Conservation (phyloP, 53 echinoderm and acorn worm genomes). For the Arbacia lixula region DNA sequence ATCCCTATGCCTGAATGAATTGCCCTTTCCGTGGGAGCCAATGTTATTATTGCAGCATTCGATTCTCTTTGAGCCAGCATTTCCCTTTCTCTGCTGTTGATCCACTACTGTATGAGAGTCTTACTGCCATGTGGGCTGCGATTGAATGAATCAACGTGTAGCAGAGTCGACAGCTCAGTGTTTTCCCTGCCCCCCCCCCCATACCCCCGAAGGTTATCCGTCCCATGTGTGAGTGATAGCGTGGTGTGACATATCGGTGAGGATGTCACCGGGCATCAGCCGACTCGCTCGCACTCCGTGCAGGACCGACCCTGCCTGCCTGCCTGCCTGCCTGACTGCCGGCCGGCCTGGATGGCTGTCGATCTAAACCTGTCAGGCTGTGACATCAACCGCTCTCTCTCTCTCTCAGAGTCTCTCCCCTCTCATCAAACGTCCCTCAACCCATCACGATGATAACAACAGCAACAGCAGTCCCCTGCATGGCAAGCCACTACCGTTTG, state of each 20-base stretch:
- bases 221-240: constrained; percentile 15
- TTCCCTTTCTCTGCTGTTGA: too few relatives aligned
- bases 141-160: too few relatives aligned
- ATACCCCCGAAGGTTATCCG: too few relatives aligned
- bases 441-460: constrained; percentile 37
- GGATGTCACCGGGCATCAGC: constrained; percentile 4
- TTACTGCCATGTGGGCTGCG: too few relatives aligned
- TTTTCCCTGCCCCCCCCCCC: too few relatives aligned
- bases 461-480: constrained; percentile 15
- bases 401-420: neutral
- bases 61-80: too few relatives aligned
- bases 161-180: too few relatives aligned
- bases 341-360: constrained; percentile 15
- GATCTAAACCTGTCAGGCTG: constrained; percentile 4
- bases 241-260: constrained; percentile 15
- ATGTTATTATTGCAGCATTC: too few relatives aligned
- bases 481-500: constrained; percentile 6
- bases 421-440: constrained; percentile 11
- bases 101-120: too few relatives aligned
- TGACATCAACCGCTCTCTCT: constrained; percentile 6
- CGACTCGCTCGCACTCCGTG: neutral
- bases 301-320: constrained; percentile 16
- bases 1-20: too few relatives aligned
- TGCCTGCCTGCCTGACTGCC: constrained; percentile 28
- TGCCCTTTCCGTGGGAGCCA: too few relatives aligned